Evolutionary conservation across 2,888 invertebrate species (phyloP).

Genomic region (Xiphydria camelus): DNA sequence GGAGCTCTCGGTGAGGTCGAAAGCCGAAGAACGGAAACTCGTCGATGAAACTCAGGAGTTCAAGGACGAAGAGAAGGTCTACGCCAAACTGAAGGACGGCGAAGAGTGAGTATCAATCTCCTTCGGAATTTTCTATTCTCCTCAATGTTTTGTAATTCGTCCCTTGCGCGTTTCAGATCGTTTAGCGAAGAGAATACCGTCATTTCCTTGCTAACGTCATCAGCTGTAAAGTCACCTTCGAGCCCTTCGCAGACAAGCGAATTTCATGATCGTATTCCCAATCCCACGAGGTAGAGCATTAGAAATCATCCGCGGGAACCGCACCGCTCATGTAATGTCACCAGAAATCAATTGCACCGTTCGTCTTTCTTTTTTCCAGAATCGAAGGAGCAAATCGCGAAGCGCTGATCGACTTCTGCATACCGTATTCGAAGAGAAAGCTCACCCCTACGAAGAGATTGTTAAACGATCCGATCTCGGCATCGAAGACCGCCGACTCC

Average conservation of each 20-base stretch:
- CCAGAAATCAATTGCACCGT: neutral
- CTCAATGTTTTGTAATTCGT: no score
- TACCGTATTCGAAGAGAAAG: conserved; percentile 51
- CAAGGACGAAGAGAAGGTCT: conserved; percentile 54
- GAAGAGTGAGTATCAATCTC: conserved; percentile 10
- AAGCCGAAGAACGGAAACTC: no score
- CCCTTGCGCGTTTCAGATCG: no score
- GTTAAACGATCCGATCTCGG: conserved; percentile 51
- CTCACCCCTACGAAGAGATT: conserved; percentile 48
- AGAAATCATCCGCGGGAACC: neutral
- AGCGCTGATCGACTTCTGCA: conserved; percentile 43
- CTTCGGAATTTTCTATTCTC: no score
- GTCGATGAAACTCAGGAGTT: conserved; percentile 33
- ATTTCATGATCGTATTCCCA: conserved; percentile 22
- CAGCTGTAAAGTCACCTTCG: neutral
- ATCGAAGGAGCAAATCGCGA: conserved; percentile 49
- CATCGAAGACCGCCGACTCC: conserved; percentile 41
- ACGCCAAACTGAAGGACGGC: conserved; percentile 1
- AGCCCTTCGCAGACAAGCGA: conserved; percentile 27
- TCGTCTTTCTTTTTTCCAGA: conserved; percentile 36
- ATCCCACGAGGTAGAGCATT: conserved; percentile 6
- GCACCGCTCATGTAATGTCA: no score
- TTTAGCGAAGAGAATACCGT: neutral
- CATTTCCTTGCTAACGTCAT: neutral
- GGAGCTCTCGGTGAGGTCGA: neutral